A percentile compares a stretch with the other conserved stretches of the same genome.
phyloP scores from a whole-genome alignment of 35 echinoderm and acorn worm species.

The Holothuria glaberrima region DNA sequence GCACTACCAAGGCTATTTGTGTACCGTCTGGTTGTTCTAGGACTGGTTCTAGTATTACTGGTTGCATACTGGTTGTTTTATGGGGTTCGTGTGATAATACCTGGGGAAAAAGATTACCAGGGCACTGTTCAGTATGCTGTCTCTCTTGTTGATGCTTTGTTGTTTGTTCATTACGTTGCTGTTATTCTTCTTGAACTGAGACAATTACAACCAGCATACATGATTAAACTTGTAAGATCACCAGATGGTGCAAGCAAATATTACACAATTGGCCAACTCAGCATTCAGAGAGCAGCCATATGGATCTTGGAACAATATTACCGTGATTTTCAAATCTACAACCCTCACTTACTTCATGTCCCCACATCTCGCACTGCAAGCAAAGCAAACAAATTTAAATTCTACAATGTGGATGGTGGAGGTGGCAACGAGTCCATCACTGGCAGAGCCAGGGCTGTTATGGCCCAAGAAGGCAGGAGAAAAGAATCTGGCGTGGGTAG shows the following conservation, averaged over 20 bases:
- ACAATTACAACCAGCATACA: conserved; percentile 82
- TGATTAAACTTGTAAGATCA: conserved; percentile 91
- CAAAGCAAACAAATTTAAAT: conserved; percentile 87
- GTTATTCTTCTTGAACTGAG: conserved; percentile 91
- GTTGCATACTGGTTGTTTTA: conserved; percentile 97
- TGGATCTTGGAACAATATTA: conserved; percentile 97
- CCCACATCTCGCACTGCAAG: conserved; percentile 80
- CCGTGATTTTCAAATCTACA: conserved; percentile 90
- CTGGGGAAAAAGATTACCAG: conserved; percentile 61
- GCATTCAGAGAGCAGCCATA: conserved; percentile 84
- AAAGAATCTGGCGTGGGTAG: conserved; percentile 74
- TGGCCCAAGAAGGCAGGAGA: conserved; percentile 77
- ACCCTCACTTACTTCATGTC: conserved; percentile 80
- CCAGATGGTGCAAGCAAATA: conserved; percentile 85
- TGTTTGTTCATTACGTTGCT: conserved; percentile 94
- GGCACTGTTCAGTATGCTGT: conserved; percentile 83
- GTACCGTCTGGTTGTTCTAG: conserved; percentile 77
- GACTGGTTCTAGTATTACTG: conserved; percentile 72
- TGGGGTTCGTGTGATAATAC: conserved; percentile 71
- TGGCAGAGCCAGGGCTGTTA: conserved; percentile 81
- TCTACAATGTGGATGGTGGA: conserved; percentile 94
- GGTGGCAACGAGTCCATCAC: conserved; percentile 84
- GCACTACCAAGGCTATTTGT: conserved; percentile 77
- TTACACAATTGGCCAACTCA: conserved; percentile 83
- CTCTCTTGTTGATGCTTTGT: conserved; percentile 84